These are phyloP conservation scores for Camelus dromedarius DNA, from an alignment of 2,113 vertebrate genomes.

Conservation along the genomic window DNA sequence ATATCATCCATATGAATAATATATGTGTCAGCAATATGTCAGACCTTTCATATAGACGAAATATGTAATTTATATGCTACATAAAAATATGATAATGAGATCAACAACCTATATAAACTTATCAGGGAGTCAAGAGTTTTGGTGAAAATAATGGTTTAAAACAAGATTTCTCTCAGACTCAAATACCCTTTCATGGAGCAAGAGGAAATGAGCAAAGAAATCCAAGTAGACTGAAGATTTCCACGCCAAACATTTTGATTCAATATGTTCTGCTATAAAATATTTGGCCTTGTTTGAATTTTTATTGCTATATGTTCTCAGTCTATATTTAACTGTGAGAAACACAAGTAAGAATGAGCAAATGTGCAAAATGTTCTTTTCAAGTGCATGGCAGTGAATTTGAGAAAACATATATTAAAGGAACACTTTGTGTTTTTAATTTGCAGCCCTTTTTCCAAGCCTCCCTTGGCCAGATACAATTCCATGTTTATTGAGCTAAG, in stretches of 20 bases:
- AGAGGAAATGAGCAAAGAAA: conserved; percentile 78
- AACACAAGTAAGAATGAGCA: conserved; percentile 51
- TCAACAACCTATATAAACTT: conserved; percentile 45
- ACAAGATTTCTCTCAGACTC: background rate
- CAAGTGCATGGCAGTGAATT: conserved; percentile 43
- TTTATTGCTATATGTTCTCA: conserved; percentile 69
- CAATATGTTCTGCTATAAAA: conserved; percentile 67
- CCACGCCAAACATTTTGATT: conserved; percentile 75
- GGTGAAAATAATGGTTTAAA: conserved; percentile 48
- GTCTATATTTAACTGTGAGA: conserved; percentile 68
- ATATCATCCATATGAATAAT: background rate
- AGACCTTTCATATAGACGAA: conserved; percentile 15
- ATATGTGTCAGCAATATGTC: background rate
- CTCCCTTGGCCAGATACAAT: background rate
- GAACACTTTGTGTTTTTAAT: conserved; percentile 33
- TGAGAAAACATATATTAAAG: conserved; percentile 65
- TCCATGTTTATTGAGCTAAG: conserved; percentile 44
- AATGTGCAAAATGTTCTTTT: background rate
- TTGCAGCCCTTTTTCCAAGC: background rate
- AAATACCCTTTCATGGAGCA: conserved; percentile 61
- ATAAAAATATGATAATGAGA: conserved; percentile 60
- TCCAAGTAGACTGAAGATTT: conserved; percentile 55
- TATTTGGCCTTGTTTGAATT: conserved; percentile 57
- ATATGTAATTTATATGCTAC: background rate
- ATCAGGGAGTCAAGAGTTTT: background rate